Base-by-base conservation (phyloP, 2,888 invertebrate species). In the Amphipyra tragopoginis region DNA sequence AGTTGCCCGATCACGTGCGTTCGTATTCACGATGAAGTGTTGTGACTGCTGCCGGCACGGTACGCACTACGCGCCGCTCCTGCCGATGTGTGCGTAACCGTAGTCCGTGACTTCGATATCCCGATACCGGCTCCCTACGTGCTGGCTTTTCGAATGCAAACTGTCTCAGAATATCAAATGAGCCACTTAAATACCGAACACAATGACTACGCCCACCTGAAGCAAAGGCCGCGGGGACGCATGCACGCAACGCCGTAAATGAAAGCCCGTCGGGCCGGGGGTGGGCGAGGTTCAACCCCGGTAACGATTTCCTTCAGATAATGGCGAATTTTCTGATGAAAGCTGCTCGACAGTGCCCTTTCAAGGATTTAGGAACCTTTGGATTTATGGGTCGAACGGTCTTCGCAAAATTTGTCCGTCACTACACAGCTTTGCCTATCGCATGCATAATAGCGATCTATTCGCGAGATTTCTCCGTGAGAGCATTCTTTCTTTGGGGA, bases 81-180 rank as follows among this genome's bases (percentile, higher is more conserved):
- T 61, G 57, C 44, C 62, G 53, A 69, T 65, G 72, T 74, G 70
- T 73, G 69, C 70, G 72, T 82, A 80, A 79, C 68, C 70, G 72
- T 82, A 79, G 80, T 81, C 82, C 79, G 84, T 87, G 87, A 84
- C 86, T 87, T 63, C 86, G 84, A 88, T 88, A 85, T 85, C 82
- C 88, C 89, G 88, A 90, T 90, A 86, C 86, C 82, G 81, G 79
- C 83, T 82, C 84, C 85, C 87, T 86, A 90, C 91, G 89, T 91
- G 90, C 90, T 85, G 86, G 91, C 88, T 91, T 90, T 91, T 89
- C 87, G 85, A 93, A 93, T 92, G 90, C 90, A 93, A 93, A 93
- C 93, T 92, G 92, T 93, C 93, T 92, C 88, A 87, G 93, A 94
- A 94, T 94, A 93, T 94, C 91, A 93, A 94, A 94, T 93, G 92